Base-by-base conservation (phyloP, 1,140 invertebrate genomes). In the Heliconius melpomene region DNA sequence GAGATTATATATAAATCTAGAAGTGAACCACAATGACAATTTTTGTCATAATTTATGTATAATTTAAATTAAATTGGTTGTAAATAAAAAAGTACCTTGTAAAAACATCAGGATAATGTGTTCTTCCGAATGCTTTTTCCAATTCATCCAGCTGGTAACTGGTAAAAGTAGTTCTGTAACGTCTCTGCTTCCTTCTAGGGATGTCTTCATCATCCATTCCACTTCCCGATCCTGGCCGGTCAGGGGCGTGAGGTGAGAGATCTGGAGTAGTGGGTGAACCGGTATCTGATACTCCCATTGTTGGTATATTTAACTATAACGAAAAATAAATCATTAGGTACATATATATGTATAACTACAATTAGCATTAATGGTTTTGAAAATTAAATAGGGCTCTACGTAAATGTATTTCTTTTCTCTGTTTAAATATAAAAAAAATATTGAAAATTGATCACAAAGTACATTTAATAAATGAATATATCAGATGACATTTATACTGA, bases 91-190 rank as follows among this genome's bases (percentile, higher is more conserved):
- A 23, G 3, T 95, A 99, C 97, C 99, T 97, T n/a, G 98, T 99
- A 94, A 99, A 99, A 1, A 99, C 98, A 94, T 99, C 99, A n/a
- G 99, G 99, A 95, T 99, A 99, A 94, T 99, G 99, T 5, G 98
- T 99, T 86, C 98, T 96, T 18, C 98, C 97, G 93, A 99, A 99
- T 0, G 98, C 98, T 93, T 99, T 99, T 93, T 99, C 99, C 80
- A 99, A 95, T 93, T 99, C 99, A 92, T 99, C 98, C 50, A 99
- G 95, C 93, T 99, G 98, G 90, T 98, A 98, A 87, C 98, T 98
- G 18, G 98, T 99, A 93, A 99, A 99, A 50, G 98, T 99, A 7
- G 98, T 99, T 81, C 98, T 95, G 91, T 99, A 99, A 50, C 98
- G 94, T 3, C 98, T 95, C 89, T 99, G 98, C 90, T 99, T 99